A percentile compares a stretch with the other conserved stretches of the same genome.
phyloP scores from a whole-genome alignment of 2,888 invertebrate genomes.

The Chrysina gloriosa region DNA sequence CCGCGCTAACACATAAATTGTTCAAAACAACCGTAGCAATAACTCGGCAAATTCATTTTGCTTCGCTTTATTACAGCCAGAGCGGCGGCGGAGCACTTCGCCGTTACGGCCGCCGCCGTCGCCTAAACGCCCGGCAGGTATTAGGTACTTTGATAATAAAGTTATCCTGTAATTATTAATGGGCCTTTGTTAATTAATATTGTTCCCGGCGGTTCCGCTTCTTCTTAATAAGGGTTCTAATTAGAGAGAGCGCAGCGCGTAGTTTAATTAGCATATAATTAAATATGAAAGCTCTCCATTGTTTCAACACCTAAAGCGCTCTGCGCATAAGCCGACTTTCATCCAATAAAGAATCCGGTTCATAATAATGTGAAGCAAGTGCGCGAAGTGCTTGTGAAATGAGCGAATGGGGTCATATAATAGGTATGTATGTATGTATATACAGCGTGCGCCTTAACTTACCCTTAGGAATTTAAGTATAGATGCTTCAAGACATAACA shows the following conservation, averaged over 20 bases:
- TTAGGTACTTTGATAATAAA: conserved; percentile 41
- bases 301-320: conserved; percentile 54
- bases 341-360: no score
- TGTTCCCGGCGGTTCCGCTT: conserved; percentile 51
- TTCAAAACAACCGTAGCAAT: conserved; percentile 15
- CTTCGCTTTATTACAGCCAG: conserved; percentile 10
- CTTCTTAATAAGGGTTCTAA: conserved; percentile 53
- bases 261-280: conserved; percentile 62
- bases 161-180: conserved; percentile 53
- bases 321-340: conserved; percentile 4
- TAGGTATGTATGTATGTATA: no score
- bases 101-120: background rate
- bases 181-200: conserved; percentile 53
- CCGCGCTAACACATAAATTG: conserved; percentile 14
- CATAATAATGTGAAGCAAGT: no score
- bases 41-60: conserved; percentile 24
- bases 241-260: conserved; percentile 56
- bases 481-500: no score
- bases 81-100: background rate
- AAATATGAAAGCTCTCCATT: conserved; percentile 61
- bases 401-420: no score
- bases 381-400: no score
- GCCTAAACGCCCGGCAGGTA: conserved; percentile 13
- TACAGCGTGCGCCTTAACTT: no score
- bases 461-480: no score